Evolutionary conservation across 1,140 invertebrate genomes (phyloP).

Genomic region (Ridgeia piscesae): DNA sequence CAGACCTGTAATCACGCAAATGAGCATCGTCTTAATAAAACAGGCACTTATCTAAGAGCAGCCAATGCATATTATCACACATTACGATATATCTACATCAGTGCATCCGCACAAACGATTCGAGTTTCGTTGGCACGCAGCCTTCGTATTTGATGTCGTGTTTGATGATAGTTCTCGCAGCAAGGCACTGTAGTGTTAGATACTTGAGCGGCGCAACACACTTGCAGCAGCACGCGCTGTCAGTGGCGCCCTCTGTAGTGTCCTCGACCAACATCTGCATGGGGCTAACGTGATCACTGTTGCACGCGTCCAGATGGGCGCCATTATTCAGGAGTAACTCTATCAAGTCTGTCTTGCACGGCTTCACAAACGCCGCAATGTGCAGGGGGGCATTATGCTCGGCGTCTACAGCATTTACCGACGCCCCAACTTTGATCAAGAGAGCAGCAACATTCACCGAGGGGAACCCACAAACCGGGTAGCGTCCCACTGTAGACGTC

Average conservation of each 20-base stretch:
- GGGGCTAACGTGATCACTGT: conserved; percentile 77
- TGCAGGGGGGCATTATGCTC: conserved; percentile 84
- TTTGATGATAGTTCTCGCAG: conserved; percentile 8
- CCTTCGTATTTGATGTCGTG: conserved; percentile 17
- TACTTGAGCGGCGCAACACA: conserved; percentile 19
- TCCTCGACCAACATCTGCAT: conserved; percentile 60
- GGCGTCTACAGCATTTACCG: conserved; percentile 67
- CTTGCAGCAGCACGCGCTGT: conserved; percentile 62
- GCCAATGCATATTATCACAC: background rate
- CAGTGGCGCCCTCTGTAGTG: background rate
- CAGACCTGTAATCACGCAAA: background rate
- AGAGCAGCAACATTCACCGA: conserved; percentile 73
- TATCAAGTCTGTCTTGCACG: conserved; percentile 65
- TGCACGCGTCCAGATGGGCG: conserved; percentile 85
- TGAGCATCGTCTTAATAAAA: background rate
- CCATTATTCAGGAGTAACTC: conserved; percentile 73
- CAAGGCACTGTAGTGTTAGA: conserved; percentile 20
- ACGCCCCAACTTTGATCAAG: conserved; percentile 79
- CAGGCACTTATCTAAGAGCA: background rate
- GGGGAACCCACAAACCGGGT: conserved; percentile 76
- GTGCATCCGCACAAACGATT: conserved; percentile 21
- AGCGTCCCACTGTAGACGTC: conserved; percentile 64
- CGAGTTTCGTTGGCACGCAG: background rate
- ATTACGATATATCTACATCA: background rate
- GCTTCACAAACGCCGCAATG: conserved; percentile 65